A percentile compares a stretch with the other conserved stretches of the same genome.
phyloP scores from a whole-genome alignment of 2,888 invertebrate species.

The Idaea dimidiata region DNA sequence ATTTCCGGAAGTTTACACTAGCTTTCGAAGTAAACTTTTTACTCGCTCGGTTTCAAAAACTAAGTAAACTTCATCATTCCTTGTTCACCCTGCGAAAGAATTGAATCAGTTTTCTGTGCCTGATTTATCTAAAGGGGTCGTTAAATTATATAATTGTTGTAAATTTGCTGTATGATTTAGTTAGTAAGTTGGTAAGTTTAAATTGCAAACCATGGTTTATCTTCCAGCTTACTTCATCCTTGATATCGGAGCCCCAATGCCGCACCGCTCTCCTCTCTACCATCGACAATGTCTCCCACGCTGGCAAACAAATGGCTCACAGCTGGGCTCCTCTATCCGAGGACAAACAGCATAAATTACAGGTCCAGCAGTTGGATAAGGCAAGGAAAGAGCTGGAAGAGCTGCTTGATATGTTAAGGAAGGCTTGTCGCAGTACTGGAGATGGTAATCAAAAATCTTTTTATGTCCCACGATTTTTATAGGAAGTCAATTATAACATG shows the following conservation, averaged over 20 bases:
- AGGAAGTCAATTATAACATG: no score
- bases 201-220: not conserved
- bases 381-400: slow-evolving; percentile 6
- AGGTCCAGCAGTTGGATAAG: slow-evolving; percentile 3
- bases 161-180: no score
- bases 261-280: slow-evolving; percentile 6
- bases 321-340: not conserved
- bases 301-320: slow-evolving; percentile 3
- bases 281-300: slow-evolving; percentile 7
- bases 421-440: not conserved
- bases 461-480: not conserved
- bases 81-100: no score
- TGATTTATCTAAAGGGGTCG: no score
- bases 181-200: no score
- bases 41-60: no score
- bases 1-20: no score
- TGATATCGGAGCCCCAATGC: slow-evolving; percentile 11
- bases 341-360: not conserved
- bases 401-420: not conserved
- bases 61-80: no score
- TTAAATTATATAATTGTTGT: no score
- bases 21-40: no score
- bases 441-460: not conserved
- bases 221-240: slow-evolving; percentile 7
- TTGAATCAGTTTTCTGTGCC: no score